phyloP scores from a whole-genome alignment of 1,140 invertebrate genomes.

The Neotoxoptera formosana region DNA sequence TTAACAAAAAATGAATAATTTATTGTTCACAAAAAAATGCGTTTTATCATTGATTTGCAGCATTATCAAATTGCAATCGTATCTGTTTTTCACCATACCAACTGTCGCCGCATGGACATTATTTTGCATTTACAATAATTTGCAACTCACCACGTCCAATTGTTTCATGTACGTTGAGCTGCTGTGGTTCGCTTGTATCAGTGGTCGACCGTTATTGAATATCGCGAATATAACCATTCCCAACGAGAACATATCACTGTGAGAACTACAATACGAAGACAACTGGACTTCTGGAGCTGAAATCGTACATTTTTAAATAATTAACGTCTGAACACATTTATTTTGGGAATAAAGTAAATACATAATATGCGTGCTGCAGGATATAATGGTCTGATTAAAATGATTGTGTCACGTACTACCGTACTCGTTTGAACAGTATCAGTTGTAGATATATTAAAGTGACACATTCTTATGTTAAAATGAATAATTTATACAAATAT shows the following conservation, averaged over 20 bases:
- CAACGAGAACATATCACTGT: conserved; percentile 94
- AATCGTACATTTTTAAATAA: conserved; percentile 53
- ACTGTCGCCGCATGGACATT: background rate
- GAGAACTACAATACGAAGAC: conserved; percentile 80
- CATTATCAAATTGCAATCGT: background rate
- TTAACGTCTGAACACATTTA: too few species aligned
- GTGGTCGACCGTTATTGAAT: conserved; percentile 85
- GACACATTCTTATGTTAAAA: too few species aligned
- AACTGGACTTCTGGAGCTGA: conserved; percentile 89
- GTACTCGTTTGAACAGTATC: too few species aligned
- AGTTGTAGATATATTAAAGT: background rate
- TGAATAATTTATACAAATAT: background rate
- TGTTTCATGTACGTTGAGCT: conserved; percentile 87
- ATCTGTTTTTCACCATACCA: background rate
- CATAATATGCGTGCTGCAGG: too few species aligned
- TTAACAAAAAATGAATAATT: too few species aligned
- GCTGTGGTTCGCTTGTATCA: conserved; percentile 90
- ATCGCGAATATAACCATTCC: conserved; percentile 92
- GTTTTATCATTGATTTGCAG: background rate
- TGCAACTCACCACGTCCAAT: conserved; percentile 82
- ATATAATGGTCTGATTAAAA: background rate
- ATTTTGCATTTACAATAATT: background rate
- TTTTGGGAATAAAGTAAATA: too few species aligned
- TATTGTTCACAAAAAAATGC: too few species aligned
- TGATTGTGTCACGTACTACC: background rate